phyloP scores from a whole-genome alignment of 2,888 invertebrate species.

The Luperina testacea region DNA sequence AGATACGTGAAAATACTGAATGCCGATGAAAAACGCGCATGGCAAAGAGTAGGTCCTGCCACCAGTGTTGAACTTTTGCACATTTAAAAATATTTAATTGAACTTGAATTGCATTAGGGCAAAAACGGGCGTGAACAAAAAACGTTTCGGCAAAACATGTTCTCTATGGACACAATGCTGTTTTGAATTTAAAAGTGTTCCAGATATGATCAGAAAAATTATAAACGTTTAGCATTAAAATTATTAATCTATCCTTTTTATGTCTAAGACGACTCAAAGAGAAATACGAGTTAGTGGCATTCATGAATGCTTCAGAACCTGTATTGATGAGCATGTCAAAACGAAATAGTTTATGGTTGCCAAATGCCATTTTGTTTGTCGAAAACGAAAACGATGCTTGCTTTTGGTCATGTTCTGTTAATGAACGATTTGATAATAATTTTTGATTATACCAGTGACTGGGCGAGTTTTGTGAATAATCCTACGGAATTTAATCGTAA shows the following conservation, averaged over 20 bases:
- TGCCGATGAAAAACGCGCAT: not conserved
- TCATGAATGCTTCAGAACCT: not conserved
- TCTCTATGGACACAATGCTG: slow-evolving; percentile 24
- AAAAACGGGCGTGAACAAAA: not conserved
- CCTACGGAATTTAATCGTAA: slow-evolving; percentile 70
- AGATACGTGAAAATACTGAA: not conserved
- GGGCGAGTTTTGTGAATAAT: slow-evolving; percentile 51
- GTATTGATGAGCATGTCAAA: not conserved
- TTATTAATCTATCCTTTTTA: not conserved
- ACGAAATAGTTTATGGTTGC: slow-evolving; percentile 64
- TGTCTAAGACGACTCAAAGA: fast-evolving
- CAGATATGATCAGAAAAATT: not conserved
- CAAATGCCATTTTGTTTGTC: slow-evolving; percentile 71
- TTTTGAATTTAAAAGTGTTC: slow-evolving; percentile 24
- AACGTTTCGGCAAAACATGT: not conserved
- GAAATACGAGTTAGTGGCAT: not conserved
- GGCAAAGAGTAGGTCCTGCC: not conserved
- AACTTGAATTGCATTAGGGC: not conserved
- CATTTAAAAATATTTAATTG: not conserved
- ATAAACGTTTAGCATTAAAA: not conserved
- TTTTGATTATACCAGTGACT: not conserved
- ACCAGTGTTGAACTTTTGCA: not conserved
- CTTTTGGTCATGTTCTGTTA: slow-evolving; percentile 39
- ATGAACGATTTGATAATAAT: slow-evolving; percentile 45
- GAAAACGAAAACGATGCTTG: slow-evolving; percentile 62